Conservation (phyloP, 2,888 invertebrate genomes). For the Caenorhabditis becei region DNA sequence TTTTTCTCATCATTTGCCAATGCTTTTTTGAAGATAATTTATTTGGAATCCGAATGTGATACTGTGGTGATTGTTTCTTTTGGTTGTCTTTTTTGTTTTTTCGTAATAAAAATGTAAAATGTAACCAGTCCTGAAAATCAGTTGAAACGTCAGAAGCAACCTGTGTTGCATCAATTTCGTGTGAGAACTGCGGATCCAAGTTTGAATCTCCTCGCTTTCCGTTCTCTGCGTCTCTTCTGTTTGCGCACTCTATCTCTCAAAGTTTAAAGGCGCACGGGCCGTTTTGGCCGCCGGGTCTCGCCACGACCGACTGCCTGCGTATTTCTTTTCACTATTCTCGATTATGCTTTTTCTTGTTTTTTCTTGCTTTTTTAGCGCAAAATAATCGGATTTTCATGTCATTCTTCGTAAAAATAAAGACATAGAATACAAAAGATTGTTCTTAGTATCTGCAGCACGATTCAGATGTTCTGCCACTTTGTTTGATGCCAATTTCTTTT, state of each 20-base stretch:
- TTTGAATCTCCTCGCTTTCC: background rate
- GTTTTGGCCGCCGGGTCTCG: slow-evolving; percentile 19
- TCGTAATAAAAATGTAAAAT: slow-evolving; percentile 10
- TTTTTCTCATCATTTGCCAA: slow-evolving; percentile 33
- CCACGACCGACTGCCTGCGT: slow-evolving; percentile 29
- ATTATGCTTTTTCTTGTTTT: background rate
- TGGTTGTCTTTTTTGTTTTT: slow-evolving; percentile 40
- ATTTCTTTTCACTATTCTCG: slow-evolving; percentile 33
- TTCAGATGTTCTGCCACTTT: no score
- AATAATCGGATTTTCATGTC: no score
- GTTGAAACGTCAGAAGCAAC: no score
- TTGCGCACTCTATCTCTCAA: background rate
- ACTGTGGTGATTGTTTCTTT: slow-evolving; percentile 32
- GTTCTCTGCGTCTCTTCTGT: slow-evolving; percentile 18
- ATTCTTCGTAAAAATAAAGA: no score
- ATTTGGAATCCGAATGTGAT: slow-evolving; percentile 42
- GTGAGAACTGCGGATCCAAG: no score
- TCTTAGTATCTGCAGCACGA: no score
- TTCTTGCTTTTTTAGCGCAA: background rate
- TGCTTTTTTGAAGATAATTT: slow-evolving; percentile 17
- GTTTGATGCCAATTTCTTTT: no score
- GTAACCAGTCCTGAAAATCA: no score
- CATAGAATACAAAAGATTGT: background rate
- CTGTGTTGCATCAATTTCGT: no score
- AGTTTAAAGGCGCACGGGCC: slow-evolving; percentile 48